Percentiles rank a stretch among this genome's conserved stretches.
Conservation (phyloP, 2,113 vertebrate species). For the Semnornis frantzii region DNA sequence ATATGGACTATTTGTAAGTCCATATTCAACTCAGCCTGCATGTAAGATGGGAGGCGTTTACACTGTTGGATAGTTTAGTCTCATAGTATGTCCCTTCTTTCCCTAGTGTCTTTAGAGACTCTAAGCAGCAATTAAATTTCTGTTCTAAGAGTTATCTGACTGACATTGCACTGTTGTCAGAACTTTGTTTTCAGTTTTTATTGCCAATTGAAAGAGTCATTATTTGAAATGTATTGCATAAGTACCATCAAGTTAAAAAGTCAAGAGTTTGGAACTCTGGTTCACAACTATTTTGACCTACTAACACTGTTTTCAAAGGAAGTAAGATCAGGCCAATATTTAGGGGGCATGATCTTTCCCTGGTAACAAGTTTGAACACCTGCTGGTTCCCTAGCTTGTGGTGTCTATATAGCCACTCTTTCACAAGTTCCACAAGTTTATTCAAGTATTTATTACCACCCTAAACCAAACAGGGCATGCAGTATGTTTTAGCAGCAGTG, state of each 20-base stretch:
- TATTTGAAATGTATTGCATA: background rate
- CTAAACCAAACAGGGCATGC: background rate
- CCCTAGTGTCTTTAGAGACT: background rate
- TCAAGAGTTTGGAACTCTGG: background rate
- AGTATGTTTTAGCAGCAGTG: background rate
- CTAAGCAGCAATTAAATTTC: background rate
- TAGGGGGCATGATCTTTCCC: background rate
- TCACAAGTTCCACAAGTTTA: background rate
- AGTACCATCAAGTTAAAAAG: background rate
- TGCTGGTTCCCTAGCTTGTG: background rate
- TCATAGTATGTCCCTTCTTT: background rate
- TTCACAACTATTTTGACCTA: background rate
- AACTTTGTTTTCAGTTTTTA: background rate
- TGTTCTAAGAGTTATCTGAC: background rate
- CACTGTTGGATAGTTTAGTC: background rate
- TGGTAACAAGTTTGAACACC: background rate
- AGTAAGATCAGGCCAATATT: accelerated
- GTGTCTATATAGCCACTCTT: background rate
- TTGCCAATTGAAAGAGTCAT: background rate
- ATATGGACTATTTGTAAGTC: background rate
- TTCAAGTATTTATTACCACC: background rate
- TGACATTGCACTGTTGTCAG: accelerated
- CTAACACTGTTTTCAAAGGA: background rate
- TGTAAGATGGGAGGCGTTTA: background rate
- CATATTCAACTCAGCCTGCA: accelerated